Base-by-base conservation (phyloP, 2,888 invertebrate genomes). In the Danaus chrysippus region DNA sequence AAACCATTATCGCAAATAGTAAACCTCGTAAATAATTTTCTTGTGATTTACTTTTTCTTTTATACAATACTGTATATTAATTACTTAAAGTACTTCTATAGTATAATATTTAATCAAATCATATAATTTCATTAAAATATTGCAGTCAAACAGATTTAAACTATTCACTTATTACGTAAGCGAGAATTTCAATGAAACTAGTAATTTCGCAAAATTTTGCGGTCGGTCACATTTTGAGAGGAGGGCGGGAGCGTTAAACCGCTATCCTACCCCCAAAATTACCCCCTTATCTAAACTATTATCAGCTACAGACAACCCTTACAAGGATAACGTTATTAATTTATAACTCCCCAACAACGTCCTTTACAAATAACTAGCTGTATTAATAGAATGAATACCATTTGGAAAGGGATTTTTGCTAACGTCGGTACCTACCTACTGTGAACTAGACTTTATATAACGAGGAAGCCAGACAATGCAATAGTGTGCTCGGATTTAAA, bases 71-170 rank as follows among this genome's bases (percentile, higher is more conserved):
- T 34, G 23, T 8, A 34, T 34, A 0, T 3, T 5, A 34, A 34
- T 34, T 34, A 5, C 2, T 34, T 6, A 41, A 54, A n/a, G 19
- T 11, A 41, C 34, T 41, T 41, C 17, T 11, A n/a, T 8, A 23
- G 11, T 42, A 59, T 9, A 43, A 44, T 55, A 23, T 43, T 17
- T 11, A 56, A 60, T 42, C 44, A 55, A 9, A 52, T 41, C 41
- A 46, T 17, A 41, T 43, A 1, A 10, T 13, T 13, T 10, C 10
- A 46, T 46, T 46, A 6, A 3, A 46, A 46, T 15, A 10, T 46
- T n/a, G n/a, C 46, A n/a, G 9, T 3, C n/a, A n/a, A 8, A 15
- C 10, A 15, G 13, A 10, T 13, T 43, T 43, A n/a, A 15, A n/a
- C 46, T 15, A 13, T 46, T 15, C 46, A n/a, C n/a, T 15, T 5